A percentile compares a stretch with the other conserved stretches of the same genome.
phyloP scores from a whole-genome alignment of 2,113 vertebrate genomes.

The Junco hyemalis region DNA sequence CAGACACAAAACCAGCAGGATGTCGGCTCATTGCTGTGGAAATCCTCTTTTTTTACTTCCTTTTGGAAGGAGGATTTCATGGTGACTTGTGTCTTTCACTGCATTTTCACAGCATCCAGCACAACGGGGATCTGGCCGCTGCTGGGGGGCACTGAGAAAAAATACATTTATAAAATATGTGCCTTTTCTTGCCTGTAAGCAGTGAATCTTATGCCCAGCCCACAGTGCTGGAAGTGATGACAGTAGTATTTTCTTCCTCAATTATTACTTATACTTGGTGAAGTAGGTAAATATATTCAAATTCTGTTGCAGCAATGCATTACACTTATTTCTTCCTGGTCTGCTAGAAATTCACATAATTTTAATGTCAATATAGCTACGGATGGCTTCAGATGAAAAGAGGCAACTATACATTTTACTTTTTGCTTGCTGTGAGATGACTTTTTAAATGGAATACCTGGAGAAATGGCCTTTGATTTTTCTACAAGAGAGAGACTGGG shows the following conservation, averaged over 20 bases:
- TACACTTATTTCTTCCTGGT: neutral
- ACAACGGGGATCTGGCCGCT: neutral
- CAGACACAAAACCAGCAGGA: neutral
- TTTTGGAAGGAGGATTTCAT: neutral
- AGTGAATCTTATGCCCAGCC: neutral
- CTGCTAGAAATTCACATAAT: neutral
- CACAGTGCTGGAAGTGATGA: neutral
- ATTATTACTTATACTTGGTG: neutral
- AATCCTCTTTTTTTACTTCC: neutral
- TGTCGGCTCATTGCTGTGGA: neutral
- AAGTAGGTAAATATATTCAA: conserved; percentile 18
- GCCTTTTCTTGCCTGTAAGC: neutral
- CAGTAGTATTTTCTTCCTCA: neutral
- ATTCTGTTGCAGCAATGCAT: neutral
- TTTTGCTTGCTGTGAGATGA: neutral
- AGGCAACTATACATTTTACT: neutral
- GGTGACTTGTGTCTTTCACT: neutral
- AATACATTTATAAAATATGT: neutral
- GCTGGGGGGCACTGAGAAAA: neutral
- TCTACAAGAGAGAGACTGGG: neutral
- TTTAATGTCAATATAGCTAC: neutral
- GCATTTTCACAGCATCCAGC: neutral
- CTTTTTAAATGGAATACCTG: conserved; percentile 19
- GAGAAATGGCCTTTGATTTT: conserved; percentile 7
- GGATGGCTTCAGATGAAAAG: neutral